A percentile compares a stretch with the other conserved stretches of the same genome.
Evolutionary conservation across 2,888 invertebrate genomes (phyloP).

Genomic region (Griposia aprilina): DNA sequence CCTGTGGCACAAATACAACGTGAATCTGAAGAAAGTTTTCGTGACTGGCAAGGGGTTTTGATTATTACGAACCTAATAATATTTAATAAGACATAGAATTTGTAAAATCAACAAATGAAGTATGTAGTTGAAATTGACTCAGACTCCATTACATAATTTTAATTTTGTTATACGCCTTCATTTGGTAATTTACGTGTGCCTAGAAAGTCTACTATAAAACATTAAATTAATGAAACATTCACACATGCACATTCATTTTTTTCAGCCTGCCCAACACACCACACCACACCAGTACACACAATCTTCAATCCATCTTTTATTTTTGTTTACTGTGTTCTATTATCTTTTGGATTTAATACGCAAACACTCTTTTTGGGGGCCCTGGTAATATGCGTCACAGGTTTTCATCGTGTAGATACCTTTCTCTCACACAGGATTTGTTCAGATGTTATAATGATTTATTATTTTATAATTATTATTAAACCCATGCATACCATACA

Average conservation of each 20-base stretch:
- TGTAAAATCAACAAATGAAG: neutral
- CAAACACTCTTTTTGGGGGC: no score
- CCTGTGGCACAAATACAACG: neutral
- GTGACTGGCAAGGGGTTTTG: neutral
- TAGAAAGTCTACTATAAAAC: neutral
- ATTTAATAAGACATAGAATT: neutral
- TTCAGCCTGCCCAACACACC: neutral
- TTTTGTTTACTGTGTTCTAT: no score
- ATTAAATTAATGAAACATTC: no score
- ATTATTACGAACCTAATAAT: neutral
- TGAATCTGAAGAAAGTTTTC: neutral
- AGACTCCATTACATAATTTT: neutral
- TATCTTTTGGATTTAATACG: no score
- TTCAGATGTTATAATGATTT: no score
- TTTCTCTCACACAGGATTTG: no score
- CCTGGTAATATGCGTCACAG: no score
- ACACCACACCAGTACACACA: no score
- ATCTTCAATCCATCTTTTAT: no score
- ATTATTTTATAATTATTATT: no score
- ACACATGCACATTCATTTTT: no score
- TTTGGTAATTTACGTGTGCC: neutral
- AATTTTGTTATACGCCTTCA: neutral
- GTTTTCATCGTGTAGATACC: no score
- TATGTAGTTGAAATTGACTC: neutral
- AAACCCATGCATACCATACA: neutral